Evolutionary conservation across 2,888 invertebrate genomes (phyloP).

Genomic region (Bembecia ichneumoniformis): DNA sequence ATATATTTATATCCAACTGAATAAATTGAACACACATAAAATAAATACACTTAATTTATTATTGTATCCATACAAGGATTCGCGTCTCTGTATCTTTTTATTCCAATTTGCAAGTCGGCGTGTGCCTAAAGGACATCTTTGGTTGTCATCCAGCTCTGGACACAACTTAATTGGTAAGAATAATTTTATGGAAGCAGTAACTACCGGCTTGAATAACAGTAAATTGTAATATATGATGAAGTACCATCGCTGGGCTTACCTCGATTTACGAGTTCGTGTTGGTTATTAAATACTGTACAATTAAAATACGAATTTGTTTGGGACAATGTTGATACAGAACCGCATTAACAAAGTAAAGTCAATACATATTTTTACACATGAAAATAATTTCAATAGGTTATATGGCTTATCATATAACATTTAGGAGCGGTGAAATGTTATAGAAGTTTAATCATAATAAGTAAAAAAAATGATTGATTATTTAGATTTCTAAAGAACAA

Average conservation of each 20-base stretch:
- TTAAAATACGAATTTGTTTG: background rate
- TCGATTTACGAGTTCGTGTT: background rate
- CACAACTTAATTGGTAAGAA: slow-evolving; percentile 40
- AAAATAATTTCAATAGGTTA: no score
- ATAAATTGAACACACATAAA: slow-evolving; percentile 7
- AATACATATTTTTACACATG: no score
- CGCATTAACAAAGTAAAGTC: background rate
- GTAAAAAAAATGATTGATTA: no score
- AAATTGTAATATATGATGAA: slow-evolving; percentile 32
- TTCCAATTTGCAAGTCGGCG: slow-evolving; percentile 30
- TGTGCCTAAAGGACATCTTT: slow-evolving; percentile 41
- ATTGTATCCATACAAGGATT: slow-evolving; percentile 11
- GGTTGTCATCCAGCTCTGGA: slow-evolving; percentile 33
- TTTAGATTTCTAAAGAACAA: no score
- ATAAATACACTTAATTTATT: slow-evolving; percentile 14
- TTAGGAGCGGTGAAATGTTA: no score
- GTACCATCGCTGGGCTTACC: slow-evolving; percentile 9
- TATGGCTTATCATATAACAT: no score
- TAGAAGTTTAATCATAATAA: no score
- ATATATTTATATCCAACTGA: slow-evolving; percentile 3
- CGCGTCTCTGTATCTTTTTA: slow-evolving; percentile 17
- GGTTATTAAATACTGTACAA: background rate
- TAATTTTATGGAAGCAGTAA: slow-evolving; percentile 30
- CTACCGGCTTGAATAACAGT: slow-evolving; percentile 12
- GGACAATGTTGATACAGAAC: background rate